Evolutionary conservation across 2,113 vertebrate genomes (phyloP).

Genomic region (Ardeotis arabs): DNA sequence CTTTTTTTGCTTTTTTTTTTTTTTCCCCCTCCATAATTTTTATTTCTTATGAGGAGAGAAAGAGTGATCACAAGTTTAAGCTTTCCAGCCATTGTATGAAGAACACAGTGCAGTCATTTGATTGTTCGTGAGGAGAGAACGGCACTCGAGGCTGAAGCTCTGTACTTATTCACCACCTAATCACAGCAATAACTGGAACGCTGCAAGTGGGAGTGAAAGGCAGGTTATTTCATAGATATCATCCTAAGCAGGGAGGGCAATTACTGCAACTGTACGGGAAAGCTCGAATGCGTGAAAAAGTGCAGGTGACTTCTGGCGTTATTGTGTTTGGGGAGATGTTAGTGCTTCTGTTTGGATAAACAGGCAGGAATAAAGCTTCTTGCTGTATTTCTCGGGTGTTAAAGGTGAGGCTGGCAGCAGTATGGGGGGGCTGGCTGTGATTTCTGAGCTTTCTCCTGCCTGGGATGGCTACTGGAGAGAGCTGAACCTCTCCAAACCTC

Average conservation of each 20-base stretch:
- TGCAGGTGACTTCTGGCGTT: background rate
- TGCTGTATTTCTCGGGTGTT: background rate
- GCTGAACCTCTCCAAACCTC: background rate
- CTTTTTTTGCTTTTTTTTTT: no score
- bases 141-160: background rate
- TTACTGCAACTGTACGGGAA: background rate
- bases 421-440: background rate
- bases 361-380: background rate
- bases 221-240: background rate
- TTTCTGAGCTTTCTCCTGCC: background rate
- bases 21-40: background rate
- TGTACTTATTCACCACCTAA: background rate
- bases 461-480: background rate
- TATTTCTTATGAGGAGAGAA: background rate
- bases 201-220: slow-evolving; percentile 3
- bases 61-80: background rate
- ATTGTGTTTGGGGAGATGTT: background rate
- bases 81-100: background rate
- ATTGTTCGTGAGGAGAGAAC: slow-evolving; percentile 14
- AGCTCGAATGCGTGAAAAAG: background rate
- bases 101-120: background rate
- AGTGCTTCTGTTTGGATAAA: background rate
- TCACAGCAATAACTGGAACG: background rate
- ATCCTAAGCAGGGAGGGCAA: background rate
- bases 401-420: background rate